phyloP scores from a whole-genome alignment of 2,888 invertebrate genomes.

The Sicus ferrugineus region DNA sequence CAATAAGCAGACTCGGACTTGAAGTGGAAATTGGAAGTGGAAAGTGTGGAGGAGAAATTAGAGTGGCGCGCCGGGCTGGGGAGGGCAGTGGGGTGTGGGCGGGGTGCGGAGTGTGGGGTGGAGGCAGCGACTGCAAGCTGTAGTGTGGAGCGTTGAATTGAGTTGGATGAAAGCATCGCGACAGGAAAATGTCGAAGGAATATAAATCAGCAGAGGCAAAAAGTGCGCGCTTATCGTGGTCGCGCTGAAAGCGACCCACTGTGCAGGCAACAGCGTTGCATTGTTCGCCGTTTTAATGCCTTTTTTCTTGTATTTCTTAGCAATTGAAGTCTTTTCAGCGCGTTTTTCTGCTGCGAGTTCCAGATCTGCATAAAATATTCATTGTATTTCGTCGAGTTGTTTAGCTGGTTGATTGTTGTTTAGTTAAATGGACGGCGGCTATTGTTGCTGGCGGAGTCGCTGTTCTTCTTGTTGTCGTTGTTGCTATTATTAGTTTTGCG shows the following conservation, averaged over 20 bases:
- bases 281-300: not conserved
- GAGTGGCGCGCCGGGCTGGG: not conserved
- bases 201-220: constrained; percentile 8
- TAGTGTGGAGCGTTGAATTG: not conserved
- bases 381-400: not conserved
- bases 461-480: too few species aligned
- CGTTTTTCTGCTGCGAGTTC: not conserved
- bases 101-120: too few species aligned
- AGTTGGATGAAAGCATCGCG: not conserved
- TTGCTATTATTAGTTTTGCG: too few species aligned
- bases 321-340: not conserved
- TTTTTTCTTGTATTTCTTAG: not conserved
- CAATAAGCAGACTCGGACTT: constrained; percentile 31
- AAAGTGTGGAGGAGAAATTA: not conserved
- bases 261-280: not conserved
- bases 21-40: not conserved
- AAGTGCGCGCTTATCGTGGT: constrained; percentile 30
- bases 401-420: too few species aligned
- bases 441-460: not conserved
- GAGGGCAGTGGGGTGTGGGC: not conserved
- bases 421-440: not conserved
- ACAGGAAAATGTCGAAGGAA: constrained; percentile 14
- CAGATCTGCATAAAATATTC: not conserved
- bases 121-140: too few species aligned
- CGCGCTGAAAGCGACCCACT: constrained; percentile 36